These are phyloP conservation scores for Volucella bombylans DNA, from an alignment of 2,888 invertebrate genomes.

Conservation along the genomic window DNA sequence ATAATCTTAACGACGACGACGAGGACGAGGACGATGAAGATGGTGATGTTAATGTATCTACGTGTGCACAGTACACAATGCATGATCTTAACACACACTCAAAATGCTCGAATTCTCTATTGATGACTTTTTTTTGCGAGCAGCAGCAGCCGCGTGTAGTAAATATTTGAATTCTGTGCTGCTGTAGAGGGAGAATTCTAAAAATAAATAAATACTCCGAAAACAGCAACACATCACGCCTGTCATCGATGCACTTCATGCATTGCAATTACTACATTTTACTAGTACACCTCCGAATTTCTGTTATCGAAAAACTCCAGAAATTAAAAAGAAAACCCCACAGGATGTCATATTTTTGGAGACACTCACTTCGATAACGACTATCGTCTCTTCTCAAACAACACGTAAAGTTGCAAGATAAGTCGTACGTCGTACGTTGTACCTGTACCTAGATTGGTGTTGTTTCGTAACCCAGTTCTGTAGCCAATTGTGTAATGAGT, in stretches of 20 bases:
- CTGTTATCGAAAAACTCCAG: conserved; percentile 5
- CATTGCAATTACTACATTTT: conserved; percentile 51
- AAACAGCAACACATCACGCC: conserved; percentile 54
- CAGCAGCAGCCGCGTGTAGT: conserved; percentile 37
- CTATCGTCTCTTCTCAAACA: not conserved
- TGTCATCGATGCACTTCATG: conserved; percentile 68
- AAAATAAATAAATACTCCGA: conserved; percentile 65
- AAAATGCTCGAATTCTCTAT: conserved; percentile 4
- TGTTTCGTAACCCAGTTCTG: conserved; percentile 3
- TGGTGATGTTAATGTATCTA: conserved; percentile 36
- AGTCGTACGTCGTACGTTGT: not conserved
- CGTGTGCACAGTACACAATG: conserved; percentile 31
- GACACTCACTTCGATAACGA: not conserved
- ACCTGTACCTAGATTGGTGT: conserved; percentile 18
- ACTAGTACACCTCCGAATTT: not conserved
- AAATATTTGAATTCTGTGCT: conserved; percentile 69
- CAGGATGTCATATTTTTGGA: too few relatives aligned
- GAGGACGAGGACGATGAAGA: conserved; percentile 49
- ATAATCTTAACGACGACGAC: conserved; percentile 59
- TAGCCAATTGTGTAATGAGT: conserved; percentile 33
- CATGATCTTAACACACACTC: conserved; percentile 23
- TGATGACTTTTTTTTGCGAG: conserved; percentile 48
- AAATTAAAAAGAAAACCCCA: too few relatives aligned
- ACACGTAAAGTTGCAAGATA: conserved; percentile 3
- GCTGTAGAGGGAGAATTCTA: conserved; percentile 36